phyloP scores from a whole-genome alignment of 2,797 vertebrate species.

The Danionella dracula region DNA sequence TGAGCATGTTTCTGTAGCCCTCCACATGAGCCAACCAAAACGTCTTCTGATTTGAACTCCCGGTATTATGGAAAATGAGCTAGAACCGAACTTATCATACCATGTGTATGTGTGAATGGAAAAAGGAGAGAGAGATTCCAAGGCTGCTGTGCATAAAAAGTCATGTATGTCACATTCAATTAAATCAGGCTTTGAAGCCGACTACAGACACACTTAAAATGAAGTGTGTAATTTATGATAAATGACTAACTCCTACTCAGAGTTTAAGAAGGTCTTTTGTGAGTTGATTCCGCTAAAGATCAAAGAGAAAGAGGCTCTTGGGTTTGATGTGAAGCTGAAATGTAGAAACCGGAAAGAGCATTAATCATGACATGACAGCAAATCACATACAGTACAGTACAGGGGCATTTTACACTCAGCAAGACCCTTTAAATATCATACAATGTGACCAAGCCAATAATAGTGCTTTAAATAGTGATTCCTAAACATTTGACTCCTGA shows the following conservation, averaged over 20 bases:
- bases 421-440: background rate
- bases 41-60: constrained; percentile 42
- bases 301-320: background rate
- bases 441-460: no score
- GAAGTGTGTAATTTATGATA: background rate
- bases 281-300: background rate
- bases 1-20: constrained; percentile 28
- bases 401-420: background rate
- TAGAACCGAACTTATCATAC: constrained; percentile 7
- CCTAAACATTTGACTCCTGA: no score
- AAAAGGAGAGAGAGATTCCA: background rate
- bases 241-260: constrained; percentile 44
- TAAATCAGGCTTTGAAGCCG: background rate
- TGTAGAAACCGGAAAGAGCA: background rate
- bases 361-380: background rate
- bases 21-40: constrained; percentile 39
- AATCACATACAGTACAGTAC: background rate
- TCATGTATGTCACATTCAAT: background rate
- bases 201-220: background rate
- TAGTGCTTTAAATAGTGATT: no score
- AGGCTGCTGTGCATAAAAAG: background rate
- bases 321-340: background rate
- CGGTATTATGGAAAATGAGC: constrained; percentile 37
- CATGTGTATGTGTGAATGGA: background rate
- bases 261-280: constrained; percentile 22